Evolutionary conservation across 2,888 invertebrate genomes (phyloP).

Genomic region (Anorthoa munda): DNA sequence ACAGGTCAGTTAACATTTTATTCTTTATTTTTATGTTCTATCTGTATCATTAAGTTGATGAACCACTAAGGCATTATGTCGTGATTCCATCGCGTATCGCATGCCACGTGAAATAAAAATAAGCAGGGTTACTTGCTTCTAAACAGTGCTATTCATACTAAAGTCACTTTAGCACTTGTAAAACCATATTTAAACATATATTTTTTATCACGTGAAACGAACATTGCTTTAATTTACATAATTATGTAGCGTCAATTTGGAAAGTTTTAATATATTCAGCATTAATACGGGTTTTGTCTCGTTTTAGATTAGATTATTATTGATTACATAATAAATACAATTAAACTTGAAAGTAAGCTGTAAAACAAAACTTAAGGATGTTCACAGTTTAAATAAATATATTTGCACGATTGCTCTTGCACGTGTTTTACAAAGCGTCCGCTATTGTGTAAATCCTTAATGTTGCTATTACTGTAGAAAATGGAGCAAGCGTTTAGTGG

Average conservation of each 20-base stretch:
- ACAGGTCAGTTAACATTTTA: constrained; percentile 78
- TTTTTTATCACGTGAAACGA: background rate
- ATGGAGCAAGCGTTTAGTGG: background rate
- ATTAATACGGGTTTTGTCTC: constrained; percentile 11
- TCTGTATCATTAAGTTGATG: background rate
- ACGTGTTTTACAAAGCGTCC: constrained; percentile 6
- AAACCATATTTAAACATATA: background rate
- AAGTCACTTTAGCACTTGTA: background rate
- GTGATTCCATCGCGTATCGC: background rate
- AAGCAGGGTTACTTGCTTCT: background rate
- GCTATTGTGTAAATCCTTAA: constrained; percentile 23
- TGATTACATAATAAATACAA: constrained; percentile 1
- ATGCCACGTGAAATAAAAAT: background rate
- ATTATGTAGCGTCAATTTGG: constrained; percentile 8
- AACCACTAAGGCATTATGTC: background rate
- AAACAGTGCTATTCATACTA: background rate
- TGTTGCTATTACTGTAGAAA: constrained; percentile 9
- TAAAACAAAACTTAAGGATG: background rate
- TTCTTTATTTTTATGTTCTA: constrained; percentile 5
- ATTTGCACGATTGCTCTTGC: constrained; percentile 10
- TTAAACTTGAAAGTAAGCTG: background rate
- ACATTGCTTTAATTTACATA: constrained; percentile 10
- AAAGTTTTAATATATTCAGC: constrained; percentile 21
- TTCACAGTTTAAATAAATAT: constrained; percentile 13
- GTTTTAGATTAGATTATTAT: background rate